A percentile compares a stretch with the other conserved stretches of the same genome.
Conservation (phyloP, 2,888 invertebrate genomes). For the Lithophane socia region DNA sequence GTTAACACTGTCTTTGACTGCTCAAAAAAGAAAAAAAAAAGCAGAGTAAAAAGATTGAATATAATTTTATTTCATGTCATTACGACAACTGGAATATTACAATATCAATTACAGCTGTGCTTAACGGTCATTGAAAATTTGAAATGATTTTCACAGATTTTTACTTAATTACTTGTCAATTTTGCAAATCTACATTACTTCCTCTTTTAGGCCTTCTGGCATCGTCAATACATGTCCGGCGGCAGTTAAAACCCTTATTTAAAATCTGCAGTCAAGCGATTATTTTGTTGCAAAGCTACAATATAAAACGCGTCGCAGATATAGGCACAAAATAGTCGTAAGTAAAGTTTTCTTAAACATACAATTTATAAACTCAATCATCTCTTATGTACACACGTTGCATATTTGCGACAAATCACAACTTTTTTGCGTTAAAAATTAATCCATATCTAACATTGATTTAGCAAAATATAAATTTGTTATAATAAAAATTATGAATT, state of each 20-base stretch:
- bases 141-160: conserved; percentile 3
- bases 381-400: background rate
- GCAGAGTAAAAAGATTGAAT: background rate
- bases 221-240: background rate
- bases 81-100: conserved; percentile 23
- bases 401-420: background rate
- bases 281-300: conserved; percentile 17
- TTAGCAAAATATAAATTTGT: conserved; percentile 50
- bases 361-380: conserved; percentile 12
- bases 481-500: conserved; percentile 18
- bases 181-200: background rate
- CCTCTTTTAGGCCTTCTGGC: background rate
- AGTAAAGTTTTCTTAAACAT: conserved; percentile 7
- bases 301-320: conserved; percentile 25
- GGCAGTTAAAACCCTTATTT: conserved; percentile 15
- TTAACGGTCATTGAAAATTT: conserved; percentile 27
- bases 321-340: conserved; percentile 44
- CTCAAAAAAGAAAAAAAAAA: background rate
- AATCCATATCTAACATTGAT: conserved; percentile 14
- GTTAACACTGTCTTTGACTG: background rate
- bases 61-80: conserved; percentile 39
- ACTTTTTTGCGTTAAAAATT: background rate
- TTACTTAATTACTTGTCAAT: background rate
- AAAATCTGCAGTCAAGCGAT: conserved; percentile 15
- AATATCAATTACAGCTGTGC: conserved; percentile 17